Base-by-base conservation (phyloP, 2,888 invertebrate species). In the Crocallis elinguaria region DNA sequence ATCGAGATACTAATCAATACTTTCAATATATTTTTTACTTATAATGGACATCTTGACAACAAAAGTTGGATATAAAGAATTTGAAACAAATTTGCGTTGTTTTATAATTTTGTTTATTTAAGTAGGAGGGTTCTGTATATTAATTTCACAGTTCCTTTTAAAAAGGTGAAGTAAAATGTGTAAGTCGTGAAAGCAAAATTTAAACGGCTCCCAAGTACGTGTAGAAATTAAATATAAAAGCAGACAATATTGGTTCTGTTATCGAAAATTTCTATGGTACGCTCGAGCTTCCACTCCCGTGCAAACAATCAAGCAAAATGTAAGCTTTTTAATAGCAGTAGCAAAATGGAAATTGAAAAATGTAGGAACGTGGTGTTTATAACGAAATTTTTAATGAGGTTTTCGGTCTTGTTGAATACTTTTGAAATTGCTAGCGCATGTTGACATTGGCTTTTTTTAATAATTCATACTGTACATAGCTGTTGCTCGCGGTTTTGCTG, bases 271-370 rank as follows among this genome's bases (percentile, higher is more conserved):
- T 19, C 35, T 9, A 35, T 2, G 27, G 33, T 23, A 13, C 13
- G 30, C 25, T 17, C 33, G 17, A 16, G 32, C 21, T 8, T 8
- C 29, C 13, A 36, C 19, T 4, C 33, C 19, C 11, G 23, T 29
- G 27, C 43, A 55, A 55, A 61, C 57, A 61, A 61, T 58, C 55
- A 50, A 39, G 49, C 51, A 32, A 52, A 38, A 13, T n/a, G 57
- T 48, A 60, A 62, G 60, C 49, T 59, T 55, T 59, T 41, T 23
- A 38, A 54, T 23, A 48, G 49, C 49, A 29, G 43, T 17, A 27
- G 49, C 55, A 27, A 43, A 56, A 48, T 53, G 43, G 33, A 14
- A 56, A 56, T 43, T 39, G 25, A 11, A 21, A 32, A 50, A 17
- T 36, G 32, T n/a, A 13, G 37, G 49, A 33, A 41, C 56, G 58